Conservation (phyloP, 2,113 vertebrate species). For the Tychaedon coryphoeus region DNA sequence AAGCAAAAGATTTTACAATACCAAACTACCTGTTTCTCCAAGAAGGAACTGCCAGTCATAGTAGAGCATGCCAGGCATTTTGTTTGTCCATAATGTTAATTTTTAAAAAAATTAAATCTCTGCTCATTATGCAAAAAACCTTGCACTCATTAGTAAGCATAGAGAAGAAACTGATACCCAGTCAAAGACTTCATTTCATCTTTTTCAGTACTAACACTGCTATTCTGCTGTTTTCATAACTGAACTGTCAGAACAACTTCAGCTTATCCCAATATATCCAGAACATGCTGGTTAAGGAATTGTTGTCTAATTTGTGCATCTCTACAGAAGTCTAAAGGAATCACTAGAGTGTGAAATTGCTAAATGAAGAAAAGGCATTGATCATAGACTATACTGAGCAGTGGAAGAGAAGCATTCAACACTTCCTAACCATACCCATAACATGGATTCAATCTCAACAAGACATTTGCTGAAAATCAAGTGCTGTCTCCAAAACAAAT, state of each 20-base stretch:
- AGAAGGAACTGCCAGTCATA: not conserved
- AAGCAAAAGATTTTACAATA: not conserved
- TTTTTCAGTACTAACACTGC: not conserved
- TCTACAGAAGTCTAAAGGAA: slow-evolving; percentile 20
- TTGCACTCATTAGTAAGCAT: not conserved
- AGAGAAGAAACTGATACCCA: not conserved
- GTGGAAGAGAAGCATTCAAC: not conserved
- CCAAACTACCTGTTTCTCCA: not conserved
- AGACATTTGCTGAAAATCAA: not conserved
- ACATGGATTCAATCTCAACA: not conserved
- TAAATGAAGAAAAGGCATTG: not conserved
- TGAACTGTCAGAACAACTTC: slow-evolving; percentile 15
- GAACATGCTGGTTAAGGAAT: not conserved
- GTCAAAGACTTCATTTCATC: not conserved
- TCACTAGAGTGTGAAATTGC: slow-evolving; percentile 5
- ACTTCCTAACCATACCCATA: not conserved
- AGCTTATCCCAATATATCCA: not conserved
- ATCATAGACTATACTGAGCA: not conserved
- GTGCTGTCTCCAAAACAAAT: not conserved
- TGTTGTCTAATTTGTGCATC: slow-evolving; percentile 8
- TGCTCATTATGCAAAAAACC: not conserved
- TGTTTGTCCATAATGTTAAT: not conserved
- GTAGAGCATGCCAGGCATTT: not conserved
- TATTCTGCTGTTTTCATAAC: slow-evolving; percentile 6
- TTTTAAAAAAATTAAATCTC: not conserved